phyloP scores from a whole-genome alignment of 2,888 invertebrate species.

The Fissipunctia ypsillon region DNA sequence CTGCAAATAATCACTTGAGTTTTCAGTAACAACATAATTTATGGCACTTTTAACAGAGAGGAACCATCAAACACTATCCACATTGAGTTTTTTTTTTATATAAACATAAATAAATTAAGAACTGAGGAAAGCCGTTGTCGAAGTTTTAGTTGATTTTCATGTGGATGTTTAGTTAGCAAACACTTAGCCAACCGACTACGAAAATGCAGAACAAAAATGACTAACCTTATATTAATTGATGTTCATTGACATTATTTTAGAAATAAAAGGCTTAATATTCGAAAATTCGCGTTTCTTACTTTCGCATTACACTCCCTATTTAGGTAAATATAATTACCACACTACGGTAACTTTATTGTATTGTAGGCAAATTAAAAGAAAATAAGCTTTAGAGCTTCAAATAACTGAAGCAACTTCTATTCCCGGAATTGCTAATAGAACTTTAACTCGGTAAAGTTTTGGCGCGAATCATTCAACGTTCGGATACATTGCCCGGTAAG shows the following conservation, averaged over 20 bases:
- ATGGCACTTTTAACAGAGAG: slow-evolving; percentile 65
- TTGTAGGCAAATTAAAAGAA: slow-evolving; percentile 54
- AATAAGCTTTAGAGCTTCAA: slow-evolving; percentile 43
- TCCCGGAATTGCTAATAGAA: slow-evolving; percentile 42
- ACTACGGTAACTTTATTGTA: slow-evolving; percentile 67
- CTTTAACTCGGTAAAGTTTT: slow-evolving; percentile 28
- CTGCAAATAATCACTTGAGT: slow-evolving; percentile 52
- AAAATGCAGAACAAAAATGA: slow-evolving; percentile 53
- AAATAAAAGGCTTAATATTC: slow-evolving; percentile 57
- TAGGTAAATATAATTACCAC: slow-evolving; percentile 60
- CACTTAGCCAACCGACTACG: slow-evolving; percentile 40
- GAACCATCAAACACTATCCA: slow-evolving; percentile 38
- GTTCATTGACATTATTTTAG: slow-evolving; percentile 57
- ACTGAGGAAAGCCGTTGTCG: slow-evolving; percentile 15
- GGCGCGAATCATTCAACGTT: slow-evolving; percentile 38
- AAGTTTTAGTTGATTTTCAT: slow-evolving; percentile 12
- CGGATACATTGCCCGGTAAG: slow-evolving; percentile 59
- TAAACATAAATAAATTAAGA: slow-evolving; percentile 2
- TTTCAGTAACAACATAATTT: slow-evolving; percentile 61
- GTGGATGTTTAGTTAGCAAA: slow-evolving; percentile 26
- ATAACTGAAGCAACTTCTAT: slow-evolving; percentile 46
- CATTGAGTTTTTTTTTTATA: neutral
- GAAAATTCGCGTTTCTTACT: slow-evolving; percentile 46
- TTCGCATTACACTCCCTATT: slow-evolving; percentile 49
- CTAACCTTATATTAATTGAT: slow-evolving; percentile 62